These are phyloP conservation scores for Caracal caracal DNA, from an alignment of 2,113 vertebrate species.

Conservation along the genomic window DNA sequence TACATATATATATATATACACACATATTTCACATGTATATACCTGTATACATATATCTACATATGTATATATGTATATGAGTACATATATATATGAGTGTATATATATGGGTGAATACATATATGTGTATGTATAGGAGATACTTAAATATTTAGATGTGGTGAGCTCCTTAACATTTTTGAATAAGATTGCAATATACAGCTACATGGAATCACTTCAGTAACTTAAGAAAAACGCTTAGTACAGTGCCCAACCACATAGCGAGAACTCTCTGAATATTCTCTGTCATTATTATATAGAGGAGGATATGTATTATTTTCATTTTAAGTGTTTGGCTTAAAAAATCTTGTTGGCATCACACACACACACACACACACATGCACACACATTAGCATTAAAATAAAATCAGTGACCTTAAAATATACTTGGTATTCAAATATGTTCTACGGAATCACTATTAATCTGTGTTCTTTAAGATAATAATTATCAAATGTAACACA, in stretches of 20 bases:
- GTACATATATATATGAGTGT: not conserved
- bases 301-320: not conserved
- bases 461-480: not conserved
- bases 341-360: not conserved
- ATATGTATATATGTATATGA: not conserved
- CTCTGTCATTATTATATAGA: not conserved
- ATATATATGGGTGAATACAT: not conserved
- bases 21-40: not conserved
- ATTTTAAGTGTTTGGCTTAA: not conserved
- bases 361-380: not conserved
- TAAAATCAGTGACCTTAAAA: not conserved
- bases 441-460: not conserved
- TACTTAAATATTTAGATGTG: not conserved
- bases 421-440: not conserved
- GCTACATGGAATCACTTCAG: not conserved
- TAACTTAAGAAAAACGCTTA: not conserved
- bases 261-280: not conserved
- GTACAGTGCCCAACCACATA: accelerated
- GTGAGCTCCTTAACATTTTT: not conserved
- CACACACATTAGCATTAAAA: not conserved
- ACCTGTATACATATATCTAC: too few species aligned
- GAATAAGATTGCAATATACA: not conserved
- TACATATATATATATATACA: not conserved
- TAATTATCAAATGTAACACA: not conserved
- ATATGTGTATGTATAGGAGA: not conserved